Percentiles rank a stretch among this genome's conserved stretches.
These are phyloP conservation scores for Anguilla megastoma DNA, from an alignment of 2,797 vertebrate genomes.

Conservation along the genomic window DNA sequence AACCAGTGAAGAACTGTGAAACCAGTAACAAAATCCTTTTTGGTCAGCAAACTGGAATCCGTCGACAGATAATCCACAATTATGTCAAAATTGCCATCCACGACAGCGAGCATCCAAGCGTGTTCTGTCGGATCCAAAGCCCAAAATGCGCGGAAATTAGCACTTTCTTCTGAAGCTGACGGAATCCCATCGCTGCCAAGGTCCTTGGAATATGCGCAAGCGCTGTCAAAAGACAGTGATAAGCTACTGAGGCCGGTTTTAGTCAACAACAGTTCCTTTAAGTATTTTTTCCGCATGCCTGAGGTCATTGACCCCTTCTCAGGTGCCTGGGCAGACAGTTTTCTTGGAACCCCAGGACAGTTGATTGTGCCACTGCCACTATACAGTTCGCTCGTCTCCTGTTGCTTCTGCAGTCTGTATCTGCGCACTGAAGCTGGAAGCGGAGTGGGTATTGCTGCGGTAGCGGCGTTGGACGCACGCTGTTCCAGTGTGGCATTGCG, in stretches of 20 bases:
- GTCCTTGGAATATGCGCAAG: conserved; percentile 24
- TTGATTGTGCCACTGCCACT: background rate
- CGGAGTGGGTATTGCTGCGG: conserved; percentile 5
- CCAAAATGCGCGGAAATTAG: conserved; percentile 52
- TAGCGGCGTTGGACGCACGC: conserved; percentile 55
- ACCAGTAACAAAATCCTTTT: conserved; percentile 87
- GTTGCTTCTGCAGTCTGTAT: conserved; percentile 65
- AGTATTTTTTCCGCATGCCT: conserved; percentile 68
- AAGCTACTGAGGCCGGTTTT: conserved; percentile 59
- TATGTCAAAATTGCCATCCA: conserved; percentile 79
- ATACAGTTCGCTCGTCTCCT: conserved; percentile 50
- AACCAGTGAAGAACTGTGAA: conserved; percentile 91
- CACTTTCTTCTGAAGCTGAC: conserved; percentile 25
- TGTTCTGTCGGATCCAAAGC: conserved; percentile 88
- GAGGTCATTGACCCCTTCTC: conserved; percentile 65
- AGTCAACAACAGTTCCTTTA: conserved; percentile 66
- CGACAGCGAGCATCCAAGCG: conserved; percentile 84
- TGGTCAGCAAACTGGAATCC: conserved; percentile 78
- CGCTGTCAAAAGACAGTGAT: conserved; percentile 44
- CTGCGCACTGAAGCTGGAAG: conserved; percentile 58
- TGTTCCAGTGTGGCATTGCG: conserved; percentile 47
- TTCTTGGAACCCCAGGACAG: conserved; percentile 3
- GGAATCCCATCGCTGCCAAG: conserved; percentile 44
- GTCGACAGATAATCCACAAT: conserved; percentile 75
- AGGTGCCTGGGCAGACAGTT: conserved; percentile 35